A percentile compares a stretch with the other conserved stretches of the same genome.
phyloP scores from a whole-genome alignment of 2,797 vertebrate species.

The Rhinogobio ventralis region DNA sequence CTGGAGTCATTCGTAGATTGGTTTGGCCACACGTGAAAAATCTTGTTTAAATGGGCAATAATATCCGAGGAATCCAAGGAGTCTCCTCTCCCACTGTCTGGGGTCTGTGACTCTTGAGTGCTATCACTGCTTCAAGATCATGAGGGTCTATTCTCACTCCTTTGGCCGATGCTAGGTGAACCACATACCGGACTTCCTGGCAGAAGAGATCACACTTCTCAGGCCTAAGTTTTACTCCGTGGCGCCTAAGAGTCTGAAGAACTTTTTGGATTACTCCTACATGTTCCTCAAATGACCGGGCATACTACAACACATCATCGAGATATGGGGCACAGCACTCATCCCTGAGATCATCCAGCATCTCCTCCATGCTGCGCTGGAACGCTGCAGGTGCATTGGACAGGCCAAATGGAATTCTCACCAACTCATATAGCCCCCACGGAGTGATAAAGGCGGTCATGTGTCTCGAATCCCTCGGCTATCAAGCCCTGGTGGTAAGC shows the following conservation, averaged over 20 bases:
- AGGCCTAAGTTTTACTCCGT: not conserved
- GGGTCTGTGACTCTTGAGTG: not conserved
- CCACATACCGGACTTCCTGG: slow-evolving; percentile 33
- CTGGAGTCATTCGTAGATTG: slow-evolving; percentile 42
- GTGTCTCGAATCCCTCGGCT: no score
- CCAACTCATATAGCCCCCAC: not conserved
- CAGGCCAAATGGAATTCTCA: not conserved
- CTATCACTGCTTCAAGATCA: slow-evolving; percentile 26
- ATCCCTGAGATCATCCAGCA: not conserved
- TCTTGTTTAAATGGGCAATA: slow-evolving; percentile 45
- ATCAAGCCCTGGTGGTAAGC: no score
- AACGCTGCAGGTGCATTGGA: not conserved
- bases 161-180: slow-evolving; percentile 24
- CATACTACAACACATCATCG: not conserved
- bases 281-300: not conserved
- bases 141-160: slow-evolving; percentile 12
- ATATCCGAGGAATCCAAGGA: slow-evolving; percentile 47
- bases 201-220: not conserved
- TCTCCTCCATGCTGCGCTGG: not conserved
- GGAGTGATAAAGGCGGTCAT: not conserved
- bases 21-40: slow-evolving; percentile 47
- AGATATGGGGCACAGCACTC: not conserved
- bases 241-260: not conserved
- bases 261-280: not conserved
- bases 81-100: slow-evolving; percentile 32